Percentiles rank a stretch among this genome's conserved stretches.
Evolutionary conservation across 2,888 invertebrate species (phyloP).

Genomic region (Camponotus fellah): DNA sequence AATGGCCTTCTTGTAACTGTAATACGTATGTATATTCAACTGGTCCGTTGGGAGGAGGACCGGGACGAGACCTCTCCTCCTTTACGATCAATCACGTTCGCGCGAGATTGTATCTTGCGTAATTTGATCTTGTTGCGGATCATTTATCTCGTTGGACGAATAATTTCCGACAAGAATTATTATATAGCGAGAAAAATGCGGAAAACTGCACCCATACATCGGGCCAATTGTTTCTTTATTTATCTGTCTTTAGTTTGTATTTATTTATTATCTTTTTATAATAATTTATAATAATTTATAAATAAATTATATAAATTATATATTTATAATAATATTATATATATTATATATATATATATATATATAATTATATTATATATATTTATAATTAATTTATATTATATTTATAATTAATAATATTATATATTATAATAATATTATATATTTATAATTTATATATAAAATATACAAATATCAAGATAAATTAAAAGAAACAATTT

Average conservation of each 20-base stretch:
- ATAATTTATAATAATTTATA: no score
- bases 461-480: not conserved
- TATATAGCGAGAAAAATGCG: not conserved
- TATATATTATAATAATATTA: no score
- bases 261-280: no score
- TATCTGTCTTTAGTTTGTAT: not conserved
- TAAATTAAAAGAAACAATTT: constrained; percentile 4
- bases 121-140: constrained; percentile 28
- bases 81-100: not conserved
- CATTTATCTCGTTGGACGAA: constrained; percentile 20
- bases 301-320: not conserved
- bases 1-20: constrained; percentile 32
- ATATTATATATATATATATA: not conserved
- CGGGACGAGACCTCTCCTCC: not conserved
- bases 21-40: not conserved
- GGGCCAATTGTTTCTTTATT: not conserved
- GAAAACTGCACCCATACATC: not conserved
- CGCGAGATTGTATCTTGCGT: constrained; percentile 2
- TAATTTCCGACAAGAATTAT: constrained; percentile 21
- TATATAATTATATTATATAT: no score
- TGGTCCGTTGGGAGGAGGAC: not conserved
- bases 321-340: no score
- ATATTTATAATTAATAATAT: not conserved
- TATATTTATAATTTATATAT: no score
- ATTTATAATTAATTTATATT: not conserved